Conservation (phyloP, 1,140 invertebrate genomes). For the Oncopeltus fasciatus region DNA sequence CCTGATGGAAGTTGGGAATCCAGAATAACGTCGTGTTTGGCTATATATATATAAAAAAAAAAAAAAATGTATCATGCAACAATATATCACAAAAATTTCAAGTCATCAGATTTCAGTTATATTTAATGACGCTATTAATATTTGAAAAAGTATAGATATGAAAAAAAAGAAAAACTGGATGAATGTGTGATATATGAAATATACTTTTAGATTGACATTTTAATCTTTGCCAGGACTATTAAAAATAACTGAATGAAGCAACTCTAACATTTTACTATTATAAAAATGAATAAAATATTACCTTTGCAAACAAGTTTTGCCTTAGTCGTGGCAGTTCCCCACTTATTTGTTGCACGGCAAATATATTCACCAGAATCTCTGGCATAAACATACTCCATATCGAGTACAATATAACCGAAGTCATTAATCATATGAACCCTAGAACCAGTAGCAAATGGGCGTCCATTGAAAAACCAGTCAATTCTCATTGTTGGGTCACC, state of each 20-base stretch:
- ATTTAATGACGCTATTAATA: not conserved
- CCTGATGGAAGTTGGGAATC: conserved; percentile 87
- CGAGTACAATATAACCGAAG: conserved; percentile 80
- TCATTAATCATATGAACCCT: conserved; percentile 83
- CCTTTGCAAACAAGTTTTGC: conserved; percentile 66
- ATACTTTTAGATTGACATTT: no score
- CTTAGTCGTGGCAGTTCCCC: conserved; percentile 67
- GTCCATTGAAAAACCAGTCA: conserved; percentile 87
- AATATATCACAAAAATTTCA: conserved; percentile 1
- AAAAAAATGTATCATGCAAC: conserved; percentile 5
- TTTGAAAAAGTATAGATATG: not conserved
- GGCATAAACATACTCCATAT: conserved; percentile 72
- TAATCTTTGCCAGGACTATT: no score
- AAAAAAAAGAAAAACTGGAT: not conserved
- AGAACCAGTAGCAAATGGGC: conserved; percentile 73
- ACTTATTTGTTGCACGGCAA: conserved; percentile 71
- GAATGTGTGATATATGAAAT: no score
- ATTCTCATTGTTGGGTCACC: conserved; percentile 76
- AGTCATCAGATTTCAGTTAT: not conserved
- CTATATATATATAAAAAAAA: conserved; percentile 31
- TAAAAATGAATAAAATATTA: no score
- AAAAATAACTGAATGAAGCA: no score
- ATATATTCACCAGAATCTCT: conserved; percentile 76
- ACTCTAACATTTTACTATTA: no score
- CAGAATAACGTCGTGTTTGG: conserved; percentile 73